Evolutionary conservation across 1,140 invertebrate genomes (phyloP).

Genomic region (Chironomus striatipennis): DNA sequence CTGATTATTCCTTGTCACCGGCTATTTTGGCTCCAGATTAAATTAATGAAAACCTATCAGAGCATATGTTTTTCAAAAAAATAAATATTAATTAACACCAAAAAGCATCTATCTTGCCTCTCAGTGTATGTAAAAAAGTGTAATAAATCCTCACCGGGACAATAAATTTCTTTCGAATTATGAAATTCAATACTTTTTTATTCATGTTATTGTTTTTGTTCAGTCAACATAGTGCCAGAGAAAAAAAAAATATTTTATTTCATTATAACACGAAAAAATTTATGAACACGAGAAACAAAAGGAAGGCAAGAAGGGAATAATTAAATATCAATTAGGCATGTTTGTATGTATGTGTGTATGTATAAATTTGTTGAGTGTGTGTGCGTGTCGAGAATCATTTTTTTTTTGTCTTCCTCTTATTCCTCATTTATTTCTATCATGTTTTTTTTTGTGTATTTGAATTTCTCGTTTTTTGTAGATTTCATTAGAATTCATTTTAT

Average conservation of each 20-base stretch:
- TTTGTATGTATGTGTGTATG: not conserved
- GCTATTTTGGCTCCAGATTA: no score
- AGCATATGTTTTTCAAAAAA: no score
- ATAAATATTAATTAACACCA: no score
- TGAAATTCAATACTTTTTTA: slow-evolving; percentile 11
- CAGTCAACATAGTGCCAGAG: not conserved
- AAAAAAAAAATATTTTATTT: no score
- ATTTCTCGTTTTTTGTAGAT: no score
- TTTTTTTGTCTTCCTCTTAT: not conserved
- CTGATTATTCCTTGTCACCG: no score
- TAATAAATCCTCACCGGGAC: not conserved
- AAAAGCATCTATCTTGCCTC: no score
- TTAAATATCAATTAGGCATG: slow-evolving; percentile 22
- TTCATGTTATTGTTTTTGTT: slow-evolving; percentile 3
- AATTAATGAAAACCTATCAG: no score
- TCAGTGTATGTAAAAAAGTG: no score
- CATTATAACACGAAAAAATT: no score
- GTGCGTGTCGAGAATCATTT: not conserved
- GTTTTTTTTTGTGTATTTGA: no score
- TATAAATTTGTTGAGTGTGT: not conserved
- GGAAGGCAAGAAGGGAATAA: slow-evolving; percentile 11
- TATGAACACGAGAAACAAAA: slow-evolving; percentile 6
- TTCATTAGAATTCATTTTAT: not conserved
- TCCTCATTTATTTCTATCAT: no score
- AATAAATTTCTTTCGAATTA: slow-evolving; percentile 1